Percentiles rank a stretch among this genome's conserved stretches.
Evolutionary conservation across 2,888 invertebrate species (phyloP).

Genomic region (Nomada ferruginata): DNA sequence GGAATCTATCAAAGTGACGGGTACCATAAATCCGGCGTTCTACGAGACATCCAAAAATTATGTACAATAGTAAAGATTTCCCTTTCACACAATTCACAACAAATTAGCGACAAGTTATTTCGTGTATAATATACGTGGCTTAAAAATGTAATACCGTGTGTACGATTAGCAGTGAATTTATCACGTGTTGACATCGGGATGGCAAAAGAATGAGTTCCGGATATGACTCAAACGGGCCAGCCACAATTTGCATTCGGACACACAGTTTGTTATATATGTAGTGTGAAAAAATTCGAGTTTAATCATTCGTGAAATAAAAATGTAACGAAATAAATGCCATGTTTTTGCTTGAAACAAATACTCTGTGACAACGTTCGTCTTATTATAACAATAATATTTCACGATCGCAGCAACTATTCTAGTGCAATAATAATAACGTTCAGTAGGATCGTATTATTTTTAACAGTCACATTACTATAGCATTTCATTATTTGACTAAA

Average conservation of each 20-base stretch:
- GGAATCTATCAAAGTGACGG: not conserved
- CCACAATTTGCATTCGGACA: slow-evolving; percentile 40
- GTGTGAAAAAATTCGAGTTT: not conserved
- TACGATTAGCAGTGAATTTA: slow-evolving; percentile 19
- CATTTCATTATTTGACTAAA: no score
- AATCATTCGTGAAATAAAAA: no score
- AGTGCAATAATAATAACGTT: no score
- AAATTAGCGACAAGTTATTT: not conserved
- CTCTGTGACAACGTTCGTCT: no score
- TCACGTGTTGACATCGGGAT: slow-evolving; percentile 7
- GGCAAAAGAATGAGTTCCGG: slow-evolving; percentile 20
- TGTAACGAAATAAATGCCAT: no score
- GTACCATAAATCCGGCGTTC: not conserved
- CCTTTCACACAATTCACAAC: not conserved
- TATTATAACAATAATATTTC: no score
- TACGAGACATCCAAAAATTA: no score
- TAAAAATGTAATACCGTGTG: not conserved
- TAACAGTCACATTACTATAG: no score
- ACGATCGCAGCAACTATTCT: no score
- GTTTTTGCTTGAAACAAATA: no score
- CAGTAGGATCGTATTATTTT: no score
- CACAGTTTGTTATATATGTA: slow-evolving; percentile 20
- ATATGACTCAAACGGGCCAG: slow-evolving; percentile 37
- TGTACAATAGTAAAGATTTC: no score
- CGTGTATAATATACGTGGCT: not conserved